A percentile compares a stretch with the other conserved stretches of the same genome.
phyloP scores from a whole-genome alignment of 2,888 invertebrate species.

The Chymomyza amoena region DNA sequence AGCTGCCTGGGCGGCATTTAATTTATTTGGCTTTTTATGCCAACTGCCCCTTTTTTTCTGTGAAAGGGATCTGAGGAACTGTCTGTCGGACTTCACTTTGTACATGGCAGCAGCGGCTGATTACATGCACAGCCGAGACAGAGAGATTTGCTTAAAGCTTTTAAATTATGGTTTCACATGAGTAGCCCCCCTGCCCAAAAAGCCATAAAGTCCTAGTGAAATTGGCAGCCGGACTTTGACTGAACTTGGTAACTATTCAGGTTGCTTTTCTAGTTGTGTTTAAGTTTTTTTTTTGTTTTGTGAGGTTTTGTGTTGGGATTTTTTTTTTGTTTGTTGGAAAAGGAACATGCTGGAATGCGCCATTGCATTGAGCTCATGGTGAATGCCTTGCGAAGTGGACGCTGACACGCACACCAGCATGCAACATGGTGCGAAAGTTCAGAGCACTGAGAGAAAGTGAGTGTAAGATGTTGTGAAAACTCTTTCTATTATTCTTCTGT shows the following conservation, averaged over 20 bases:
- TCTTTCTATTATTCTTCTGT: too few species aligned
- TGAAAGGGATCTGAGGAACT: neutral
- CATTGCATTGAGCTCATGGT: constrained; percentile 43
- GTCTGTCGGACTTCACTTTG: neutral
- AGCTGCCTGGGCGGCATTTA: constrained; percentile 1
- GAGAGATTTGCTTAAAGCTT: constrained; percentile 47
- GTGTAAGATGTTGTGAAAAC: neutral
- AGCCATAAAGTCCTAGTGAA: constrained; percentile 1
- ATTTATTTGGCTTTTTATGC: neutral
- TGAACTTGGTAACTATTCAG: neutral
- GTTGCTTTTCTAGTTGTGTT: constrained; percentile 1
- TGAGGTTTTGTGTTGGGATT: neutral
- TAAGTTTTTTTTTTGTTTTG: constrained; percentile 13
- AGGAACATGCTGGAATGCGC: constrained; percentile 46
- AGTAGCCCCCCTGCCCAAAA: neutral
- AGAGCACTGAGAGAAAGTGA: neutral
- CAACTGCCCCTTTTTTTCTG: neutral
- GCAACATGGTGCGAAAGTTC: neutral
- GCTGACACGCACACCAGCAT: neutral
- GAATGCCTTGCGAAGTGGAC: constrained; percentile 26
- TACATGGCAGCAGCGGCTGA: neutral
- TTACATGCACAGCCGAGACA: neutral
- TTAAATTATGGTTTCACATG: constrained; percentile 58
- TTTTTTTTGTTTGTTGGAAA: neutral
- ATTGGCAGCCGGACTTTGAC: neutral